A percentile compares a stretch with the other conserved stretches of the same genome.
phyloP scores from a whole-genome alignment of 2,797 vertebrate genomes.

The Podarcis lilfordi region DNA sequence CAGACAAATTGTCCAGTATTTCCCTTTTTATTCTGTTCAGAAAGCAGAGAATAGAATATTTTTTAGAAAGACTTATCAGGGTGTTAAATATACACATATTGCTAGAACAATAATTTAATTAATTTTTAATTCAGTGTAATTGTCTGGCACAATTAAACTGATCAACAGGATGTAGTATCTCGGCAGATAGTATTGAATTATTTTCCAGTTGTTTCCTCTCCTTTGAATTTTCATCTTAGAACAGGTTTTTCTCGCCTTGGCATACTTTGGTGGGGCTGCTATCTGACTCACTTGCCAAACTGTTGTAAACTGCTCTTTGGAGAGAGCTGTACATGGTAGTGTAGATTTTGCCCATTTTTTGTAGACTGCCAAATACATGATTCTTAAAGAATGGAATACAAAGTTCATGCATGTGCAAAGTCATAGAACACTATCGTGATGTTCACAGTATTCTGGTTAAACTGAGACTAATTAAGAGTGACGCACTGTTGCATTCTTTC shows the following conservation, averaged over 20 bases:
- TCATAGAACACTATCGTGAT: neutral
- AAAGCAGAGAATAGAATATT: neutral
- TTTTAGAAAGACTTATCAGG: neutral
- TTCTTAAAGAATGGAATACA: neutral
- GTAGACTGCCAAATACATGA: neutral
- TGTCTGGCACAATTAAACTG: conserved; percentile 15
- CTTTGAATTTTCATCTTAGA: conserved; percentile 54
- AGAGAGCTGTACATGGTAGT: conserved; percentile 28
- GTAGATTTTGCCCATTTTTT: conserved; percentile 1
- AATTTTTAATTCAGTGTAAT: conserved; percentile 8
- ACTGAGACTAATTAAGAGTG: neutral
- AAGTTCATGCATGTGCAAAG: neutral
- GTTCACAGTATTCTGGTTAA: neutral
- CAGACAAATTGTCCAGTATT: neutral
- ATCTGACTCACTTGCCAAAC: conserved; percentile 52
- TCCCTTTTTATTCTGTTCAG: neutral
- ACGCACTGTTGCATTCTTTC: neutral
- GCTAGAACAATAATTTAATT: conserved; percentile 22
- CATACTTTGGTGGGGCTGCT: conserved; percentile 50
- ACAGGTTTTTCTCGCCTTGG: conserved; percentile 68
- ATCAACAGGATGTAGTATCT: conserved; percentile 30
- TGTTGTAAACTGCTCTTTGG: conserved; percentile 3
- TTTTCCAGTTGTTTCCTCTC: neutral
- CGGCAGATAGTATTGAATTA: conserved; percentile 10
- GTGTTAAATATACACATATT: conserved; percentile 24